These are phyloP conservation scores for Cyclophora punctaria DNA, from an alignment of 2,888 invertebrate species.

Conservation along the genomic window DNA sequence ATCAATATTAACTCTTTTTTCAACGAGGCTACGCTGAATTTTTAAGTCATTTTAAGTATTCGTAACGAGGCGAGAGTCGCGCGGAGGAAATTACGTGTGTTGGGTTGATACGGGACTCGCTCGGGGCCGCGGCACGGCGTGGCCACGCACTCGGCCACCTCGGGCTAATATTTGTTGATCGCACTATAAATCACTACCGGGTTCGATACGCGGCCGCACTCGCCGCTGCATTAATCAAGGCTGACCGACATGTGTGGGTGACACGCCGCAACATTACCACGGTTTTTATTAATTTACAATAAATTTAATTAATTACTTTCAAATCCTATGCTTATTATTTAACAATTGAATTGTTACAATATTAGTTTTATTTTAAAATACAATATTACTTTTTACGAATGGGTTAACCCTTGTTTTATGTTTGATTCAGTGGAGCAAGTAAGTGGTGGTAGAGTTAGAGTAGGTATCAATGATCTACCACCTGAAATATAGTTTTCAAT, in stretches of 20 bases:
- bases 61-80: constrained; percentile 20
- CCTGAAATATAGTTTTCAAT: too few species aligned
- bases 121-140: too few species aligned
- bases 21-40: constrained; percentile 69
- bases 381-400: too few species aligned
- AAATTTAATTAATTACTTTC: too few species aligned
- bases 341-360: too few species aligned
- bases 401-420: too few species aligned
- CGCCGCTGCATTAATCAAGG: constrained; percentile 58
- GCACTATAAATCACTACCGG: constrained; percentile 45
- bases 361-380: too few species aligned
- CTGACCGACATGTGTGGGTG: constrained; percentile 50
- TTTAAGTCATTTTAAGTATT: constrained; percentile 64
- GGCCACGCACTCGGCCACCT: constrained; percentile 9
- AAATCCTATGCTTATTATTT: too few species aligned
- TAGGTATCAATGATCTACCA: too few species aligned
- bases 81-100: constrained; percentile 29
- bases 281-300: too few species aligned
- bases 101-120: constrained; percentile 31
- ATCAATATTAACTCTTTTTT: constrained; percentile 78
- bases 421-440: too few species aligned
- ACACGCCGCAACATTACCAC: constrained; percentile 27
- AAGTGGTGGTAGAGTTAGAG: too few species aligned
- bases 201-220: constrained; percentile 28
- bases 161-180: constrained; percentile 34